Evolutionary conservation across 1,140 invertebrate genomes (phyloP).

Genomic region (Pogonomyrmex barbatus): DNA sequence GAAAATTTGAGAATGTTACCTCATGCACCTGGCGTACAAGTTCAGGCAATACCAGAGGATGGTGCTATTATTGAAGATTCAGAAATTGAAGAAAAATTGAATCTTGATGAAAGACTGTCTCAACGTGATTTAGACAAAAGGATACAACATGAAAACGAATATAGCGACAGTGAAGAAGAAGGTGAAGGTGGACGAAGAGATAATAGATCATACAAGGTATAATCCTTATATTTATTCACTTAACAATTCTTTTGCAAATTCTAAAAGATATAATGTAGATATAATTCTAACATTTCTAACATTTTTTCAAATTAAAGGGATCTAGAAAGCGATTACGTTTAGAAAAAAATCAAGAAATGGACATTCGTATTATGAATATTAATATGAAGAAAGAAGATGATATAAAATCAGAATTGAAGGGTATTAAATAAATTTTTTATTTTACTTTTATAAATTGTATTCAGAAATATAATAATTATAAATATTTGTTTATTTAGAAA

Average conservation of each 20-base stretch:
- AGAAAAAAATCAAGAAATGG: conserved; percentile 88
- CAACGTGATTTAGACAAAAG: conserved; percentile 96
- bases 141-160: conserved; percentile 98
- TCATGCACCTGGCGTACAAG: conserved; percentile 99
- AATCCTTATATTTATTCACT: conserved; percentile 28
- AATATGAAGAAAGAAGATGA: conserved; percentile 89
- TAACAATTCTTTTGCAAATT: background rate
- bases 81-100: conserved; percentile 96
- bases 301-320: conserved; percentile 75
- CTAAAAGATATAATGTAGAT: background rate
- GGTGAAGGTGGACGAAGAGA: conserved; percentile 94
- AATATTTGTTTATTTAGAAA: conserved; percentile 83
- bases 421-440: conserved; percentile 76
- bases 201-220: conserved; percentile 91
- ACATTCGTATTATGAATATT: conserved; percentile 76
- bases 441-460: conserved; percentile 40
- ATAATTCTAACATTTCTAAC: conserved; percentile 16
- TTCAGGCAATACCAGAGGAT: conserved; percentile 97
- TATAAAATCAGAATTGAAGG: conserved; percentile 87
- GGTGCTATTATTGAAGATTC: conserved; percentile 94
- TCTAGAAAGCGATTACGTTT: conserved; percentile 91
- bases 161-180: conserved; percentile 99
- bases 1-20: conserved; percentile 99
- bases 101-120: conserved; percentile 96
- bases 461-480: conserved; percentile 85